Percentiles rank a stretch among this genome's conserved stretches.
Evolutionary conservation across 1,140 invertebrate genomes (phyloP).

Genomic region (Micrasema minimum): DNA sequence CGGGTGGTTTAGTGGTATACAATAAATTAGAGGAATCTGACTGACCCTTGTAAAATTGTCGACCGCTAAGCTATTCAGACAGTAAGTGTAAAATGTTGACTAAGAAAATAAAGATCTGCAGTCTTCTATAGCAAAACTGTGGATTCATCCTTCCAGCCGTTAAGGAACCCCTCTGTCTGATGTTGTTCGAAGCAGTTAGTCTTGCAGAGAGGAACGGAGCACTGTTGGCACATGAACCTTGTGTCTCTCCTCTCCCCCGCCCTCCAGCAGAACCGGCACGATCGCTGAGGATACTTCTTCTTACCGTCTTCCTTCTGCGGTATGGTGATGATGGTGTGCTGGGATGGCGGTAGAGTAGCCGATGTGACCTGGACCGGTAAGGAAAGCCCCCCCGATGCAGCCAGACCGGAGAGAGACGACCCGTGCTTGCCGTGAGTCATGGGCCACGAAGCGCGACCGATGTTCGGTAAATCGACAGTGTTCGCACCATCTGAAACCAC

Average conservation of each 20-base stretch:
- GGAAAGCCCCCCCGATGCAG: not conserved
- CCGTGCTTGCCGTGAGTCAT: conserved; percentile 13
- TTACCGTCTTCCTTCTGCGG: conserved; percentile 67
- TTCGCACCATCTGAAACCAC: conserved; percentile 51
- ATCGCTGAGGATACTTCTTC: conserved; percentile 66
- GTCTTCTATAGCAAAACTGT: conserved; percentile 8
- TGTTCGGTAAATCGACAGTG: conserved; percentile 24
- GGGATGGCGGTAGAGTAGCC: conserved; percentile 53
- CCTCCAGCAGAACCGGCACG: conserved; percentile 64
- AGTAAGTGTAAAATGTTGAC: too few species aligned
- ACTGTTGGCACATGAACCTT: conserved; percentile 65
- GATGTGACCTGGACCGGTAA: conserved; percentile 17
- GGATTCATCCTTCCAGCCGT: conserved; percentile 21
- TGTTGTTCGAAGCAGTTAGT: conserved; percentile 65
- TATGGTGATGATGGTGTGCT: conserved; percentile 63
- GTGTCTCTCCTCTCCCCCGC: conserved; percentile 64
- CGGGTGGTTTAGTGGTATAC: too few species aligned
- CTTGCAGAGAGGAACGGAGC: conserved; percentile 65
- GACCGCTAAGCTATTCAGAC: too few species aligned
- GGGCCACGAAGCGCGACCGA: conserved; percentile 24
- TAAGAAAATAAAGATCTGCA: not conserved
- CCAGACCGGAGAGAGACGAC: not conserved
- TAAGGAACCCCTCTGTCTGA: conserved; percentile 50
- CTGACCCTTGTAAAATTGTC: too few species aligned
- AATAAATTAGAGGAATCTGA: too few species aligned